Percentiles rank a stretch among this genome's conserved stretches.
These are phyloP conservation scores for Brachynemurus nebulosus DNA, from an alignment of 2,888 invertebrate species.

Conservation along the genomic window DNA sequence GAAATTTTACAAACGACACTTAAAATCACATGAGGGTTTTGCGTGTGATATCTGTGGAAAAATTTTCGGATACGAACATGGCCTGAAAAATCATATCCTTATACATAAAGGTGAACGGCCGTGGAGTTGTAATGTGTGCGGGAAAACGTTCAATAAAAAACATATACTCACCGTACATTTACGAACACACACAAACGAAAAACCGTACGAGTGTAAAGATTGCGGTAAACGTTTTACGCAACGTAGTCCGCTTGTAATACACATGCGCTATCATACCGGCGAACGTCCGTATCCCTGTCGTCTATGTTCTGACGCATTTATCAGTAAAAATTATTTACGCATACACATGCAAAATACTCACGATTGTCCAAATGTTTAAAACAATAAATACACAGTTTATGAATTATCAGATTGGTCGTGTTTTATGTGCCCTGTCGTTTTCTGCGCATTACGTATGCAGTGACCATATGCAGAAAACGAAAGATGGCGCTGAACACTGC, in stretches of 20 bases:
- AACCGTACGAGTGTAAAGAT: conserved; percentile 34
- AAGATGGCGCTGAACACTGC: too few species aligned
- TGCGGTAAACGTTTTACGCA: conserved; percentile 36
- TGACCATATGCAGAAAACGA: too few species aligned
- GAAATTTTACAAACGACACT: conserved; percentile 4
- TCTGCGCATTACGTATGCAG: too few species aligned
- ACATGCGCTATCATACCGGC: conserved; percentile 21
- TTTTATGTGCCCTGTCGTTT: too few species aligned
- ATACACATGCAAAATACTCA: conserved; percentile 9
- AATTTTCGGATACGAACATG: conserved; percentile 31
- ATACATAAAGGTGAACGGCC: conserved; percentile 36
- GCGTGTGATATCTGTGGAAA: conserved; percentile 35
- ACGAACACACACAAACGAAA: conserved; percentile 35
- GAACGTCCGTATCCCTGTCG: conserved; percentile 37
- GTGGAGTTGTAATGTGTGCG: conserved; percentile 33
- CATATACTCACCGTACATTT: conserved; percentile 33
- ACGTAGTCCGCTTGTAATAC: conserved; percentile 33
- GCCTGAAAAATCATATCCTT: conserved; percentile 32
- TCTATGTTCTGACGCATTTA: conserved; percentile 30
- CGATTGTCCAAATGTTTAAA: conserved; percentile 7
- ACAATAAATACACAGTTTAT: too few species aligned
- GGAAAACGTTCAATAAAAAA: conserved; percentile 34
- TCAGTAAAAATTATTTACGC: conserved; percentile 8
- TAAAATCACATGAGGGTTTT: conserved; percentile 23
- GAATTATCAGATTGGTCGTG: too few species aligned